These are phyloP conservation scores for Sus cebifrons DNA, from an alignment of 2,797 vertebrate genomes.

Conservation along the genomic window DNA sequence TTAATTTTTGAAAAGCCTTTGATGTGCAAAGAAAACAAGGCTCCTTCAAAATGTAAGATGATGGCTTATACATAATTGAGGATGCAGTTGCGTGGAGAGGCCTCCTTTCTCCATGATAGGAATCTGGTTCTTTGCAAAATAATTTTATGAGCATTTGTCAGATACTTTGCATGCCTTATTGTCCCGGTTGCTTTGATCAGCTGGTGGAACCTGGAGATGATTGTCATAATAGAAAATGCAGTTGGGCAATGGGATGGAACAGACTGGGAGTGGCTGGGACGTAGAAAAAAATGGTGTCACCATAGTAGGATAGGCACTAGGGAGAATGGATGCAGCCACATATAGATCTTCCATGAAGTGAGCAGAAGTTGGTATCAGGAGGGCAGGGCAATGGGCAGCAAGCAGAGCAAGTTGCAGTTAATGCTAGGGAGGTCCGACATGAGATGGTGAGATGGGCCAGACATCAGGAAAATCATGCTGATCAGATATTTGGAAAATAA, in stretches of 20 bases:
- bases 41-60: constrained; percentile 53
- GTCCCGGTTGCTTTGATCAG: constrained; percentile 26
- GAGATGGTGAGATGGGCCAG: neutral
- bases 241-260: neutral
- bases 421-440: neutral
- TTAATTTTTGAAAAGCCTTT: constrained; percentile 62
- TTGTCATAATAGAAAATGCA: neutral
- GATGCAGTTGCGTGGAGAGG: neutral
- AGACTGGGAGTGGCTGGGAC: neutral
- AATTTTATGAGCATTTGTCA: neutral
- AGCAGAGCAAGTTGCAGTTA: neutral
- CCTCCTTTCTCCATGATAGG: neutral
- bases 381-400: too few species aligned
- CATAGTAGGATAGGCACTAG: too few species aligned
- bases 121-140: constrained; percentile 55
- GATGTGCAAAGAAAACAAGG: constrained; percentile 36
- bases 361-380: neutral
- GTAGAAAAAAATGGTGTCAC: neutral
- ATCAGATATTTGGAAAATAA: neutral
- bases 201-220: neutral
- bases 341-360: neutral
- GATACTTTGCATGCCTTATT: neutral
- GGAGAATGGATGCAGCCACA: neutral
- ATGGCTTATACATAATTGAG: neutral
- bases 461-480: neutral